phyloP scores from a whole-genome alignment of 2,113 vertebrate species.

The Chiloscyllium plagiosum region DNA sequence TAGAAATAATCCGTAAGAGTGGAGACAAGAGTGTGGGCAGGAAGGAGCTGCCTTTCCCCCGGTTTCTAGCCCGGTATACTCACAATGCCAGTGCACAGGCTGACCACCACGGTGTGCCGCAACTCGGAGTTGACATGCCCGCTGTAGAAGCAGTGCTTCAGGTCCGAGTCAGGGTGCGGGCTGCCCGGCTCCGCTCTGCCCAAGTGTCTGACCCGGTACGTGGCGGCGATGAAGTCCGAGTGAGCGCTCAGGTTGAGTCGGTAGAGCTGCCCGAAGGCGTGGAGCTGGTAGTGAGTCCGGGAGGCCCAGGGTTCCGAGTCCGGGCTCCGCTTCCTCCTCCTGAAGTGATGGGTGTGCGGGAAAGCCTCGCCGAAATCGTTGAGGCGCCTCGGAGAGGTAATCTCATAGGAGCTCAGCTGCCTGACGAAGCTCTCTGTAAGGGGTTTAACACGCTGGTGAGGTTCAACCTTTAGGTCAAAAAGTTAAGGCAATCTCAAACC shows the following conservation, averaged over 20 bases:
- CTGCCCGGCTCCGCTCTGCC: constrained; percentile 49
- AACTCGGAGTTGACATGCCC: constrained; percentile 77
- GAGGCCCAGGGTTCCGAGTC: constrained; percentile 48
- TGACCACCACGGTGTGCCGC: constrained; percentile 72
- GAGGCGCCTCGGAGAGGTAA: constrained; percentile 78
- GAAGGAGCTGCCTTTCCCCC: neutral
- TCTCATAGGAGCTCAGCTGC: constrained; percentile 81
- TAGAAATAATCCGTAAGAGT: no score
- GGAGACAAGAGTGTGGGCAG: neutral
- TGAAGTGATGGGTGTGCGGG: constrained; percentile 66
- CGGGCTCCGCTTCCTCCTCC: constrained; percentile 70
- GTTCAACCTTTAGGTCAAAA: neutral
- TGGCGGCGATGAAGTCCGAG: constrained; percentile 70
- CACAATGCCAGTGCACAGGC: constrained; percentile 89
- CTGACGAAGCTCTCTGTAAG: constrained; percentile 72
- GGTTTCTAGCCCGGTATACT: constrained; percentile 49
- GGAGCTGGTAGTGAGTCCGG: constrained; percentile 73
- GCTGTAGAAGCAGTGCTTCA: constrained; percentile 89
- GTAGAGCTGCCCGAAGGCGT: constrained; percentile 82
- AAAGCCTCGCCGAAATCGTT: constrained; percentile 86
- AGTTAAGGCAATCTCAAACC: neutral
- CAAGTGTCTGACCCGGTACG: constrained; percentile 70
- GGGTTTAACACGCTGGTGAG: neutral
- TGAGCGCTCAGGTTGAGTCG: constrained; percentile 85
- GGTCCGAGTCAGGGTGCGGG: constrained; percentile 54